These are phyloP conservation scores for Potamilus streckersoni DNA, from an alignment of 1,140 invertebrate genomes.

Conservation along the genomic window DNA sequence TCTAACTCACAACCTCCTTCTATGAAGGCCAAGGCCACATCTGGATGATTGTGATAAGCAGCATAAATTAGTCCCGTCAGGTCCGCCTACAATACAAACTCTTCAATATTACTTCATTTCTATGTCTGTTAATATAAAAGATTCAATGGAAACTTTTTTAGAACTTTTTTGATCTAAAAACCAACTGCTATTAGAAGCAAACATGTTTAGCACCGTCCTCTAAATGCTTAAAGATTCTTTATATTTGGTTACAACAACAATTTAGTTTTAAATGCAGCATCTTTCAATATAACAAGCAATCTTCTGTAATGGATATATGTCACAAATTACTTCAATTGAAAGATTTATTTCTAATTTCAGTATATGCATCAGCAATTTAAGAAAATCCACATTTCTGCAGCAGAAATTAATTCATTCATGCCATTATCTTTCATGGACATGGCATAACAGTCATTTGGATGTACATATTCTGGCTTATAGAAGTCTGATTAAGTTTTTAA, in stretches of 20 bases:
- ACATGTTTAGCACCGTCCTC: neutral
- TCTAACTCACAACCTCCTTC: conserved; percentile 62
- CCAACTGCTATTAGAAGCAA: neutral
- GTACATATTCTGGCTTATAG: too few relatives aligned
- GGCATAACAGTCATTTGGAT: too few relatives aligned
- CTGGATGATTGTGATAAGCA: conserved; percentile 66
- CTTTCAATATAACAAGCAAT: too few relatives aligned
- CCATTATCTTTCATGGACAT: too few relatives aligned
- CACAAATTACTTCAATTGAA: too few relatives aligned
- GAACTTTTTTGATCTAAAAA: too few relatives aligned
- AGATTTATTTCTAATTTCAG: too few relatives aligned
- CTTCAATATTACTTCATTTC: neutral
- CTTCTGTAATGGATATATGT: too few relatives aligned
- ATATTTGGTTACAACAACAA: neutral
- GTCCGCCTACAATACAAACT: conserved; percentile 56
- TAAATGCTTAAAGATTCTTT: neutral
- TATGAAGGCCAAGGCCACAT: conserved; percentile 61
- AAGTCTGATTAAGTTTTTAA: too few relatives aligned
- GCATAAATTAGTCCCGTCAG: conserved; percentile 68
- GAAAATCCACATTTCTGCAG: too few relatives aligned
- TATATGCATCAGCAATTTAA: too few relatives aligned
- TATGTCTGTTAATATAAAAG: neutral
- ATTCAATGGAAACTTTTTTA: neutral
- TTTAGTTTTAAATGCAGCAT: neutral
- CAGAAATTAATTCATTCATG: too few relatives aligned